Evolutionary conservation across 2,888 invertebrate genomes (phyloP).

Genomic region (Tenthredo livida): DNA sequence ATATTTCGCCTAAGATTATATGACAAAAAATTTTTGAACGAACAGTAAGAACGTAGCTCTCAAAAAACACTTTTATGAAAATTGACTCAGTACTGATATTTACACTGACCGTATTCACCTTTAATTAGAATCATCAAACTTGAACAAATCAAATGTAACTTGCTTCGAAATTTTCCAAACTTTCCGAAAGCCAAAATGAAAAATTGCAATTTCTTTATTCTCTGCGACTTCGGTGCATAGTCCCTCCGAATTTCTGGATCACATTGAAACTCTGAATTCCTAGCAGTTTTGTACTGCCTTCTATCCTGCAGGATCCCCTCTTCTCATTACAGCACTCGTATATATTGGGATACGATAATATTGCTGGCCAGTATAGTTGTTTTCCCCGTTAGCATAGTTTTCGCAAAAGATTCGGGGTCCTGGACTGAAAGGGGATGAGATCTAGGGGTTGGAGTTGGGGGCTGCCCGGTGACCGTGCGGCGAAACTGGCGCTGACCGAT

Average conservation of each 20-base stretch:
- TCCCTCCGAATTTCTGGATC: background rate
- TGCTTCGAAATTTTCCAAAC: background rate
- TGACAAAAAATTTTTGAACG: no score
- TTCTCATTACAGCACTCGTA: background rate
- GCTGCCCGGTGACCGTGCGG: slow-evolving; percentile 11
- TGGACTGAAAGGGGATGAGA: background rate
- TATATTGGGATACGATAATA: slow-evolving; percentile 23
- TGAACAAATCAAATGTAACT: background rate
- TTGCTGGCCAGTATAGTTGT: slow-evolving; percentile 13
- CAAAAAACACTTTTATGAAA: background rate
- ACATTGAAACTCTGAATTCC: background rate
- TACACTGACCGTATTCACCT: background rate
- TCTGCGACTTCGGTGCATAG: background rate
- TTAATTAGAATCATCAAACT: background rate
- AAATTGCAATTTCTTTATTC: background rate
- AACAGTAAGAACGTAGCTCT: no score
- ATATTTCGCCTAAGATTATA: no score
- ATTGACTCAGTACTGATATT: no score
- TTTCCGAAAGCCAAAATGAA: background rate
- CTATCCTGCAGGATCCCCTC: background rate
- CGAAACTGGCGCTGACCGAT: slow-evolving; percentile 48
- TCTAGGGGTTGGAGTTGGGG: background rate
- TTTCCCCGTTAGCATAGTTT: slow-evolving; percentile 45
- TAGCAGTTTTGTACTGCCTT: background rate
- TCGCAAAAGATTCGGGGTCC: slow-evolving; percentile 4